Evolutionary conservation across 2,113 vertebrate species (phyloP).

Genomic region (Lynx canadensis): DNA sequence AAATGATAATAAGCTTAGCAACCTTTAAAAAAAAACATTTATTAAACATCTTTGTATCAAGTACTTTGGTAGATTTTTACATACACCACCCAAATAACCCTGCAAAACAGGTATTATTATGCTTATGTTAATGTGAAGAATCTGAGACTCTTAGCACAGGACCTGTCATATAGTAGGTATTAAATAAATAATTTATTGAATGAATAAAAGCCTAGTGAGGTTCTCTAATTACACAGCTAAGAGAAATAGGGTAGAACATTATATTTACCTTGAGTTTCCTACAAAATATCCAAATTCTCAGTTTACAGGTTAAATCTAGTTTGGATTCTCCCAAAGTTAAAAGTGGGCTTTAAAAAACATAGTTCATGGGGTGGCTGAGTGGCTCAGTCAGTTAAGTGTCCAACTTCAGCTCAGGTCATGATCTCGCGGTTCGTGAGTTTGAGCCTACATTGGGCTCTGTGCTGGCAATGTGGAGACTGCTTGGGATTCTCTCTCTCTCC

Average conservation of each 20-base stretch:
- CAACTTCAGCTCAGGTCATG: too few species aligned
- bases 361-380: not conserved
- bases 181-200: not conserved
- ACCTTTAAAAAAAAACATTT: not conserved
- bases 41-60: conserved; percentile 9
- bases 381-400: too few species aligned
- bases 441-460: too few species aligned
- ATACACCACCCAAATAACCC: not conserved
- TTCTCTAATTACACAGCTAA: not conserved
- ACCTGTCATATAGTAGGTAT: not conserved
- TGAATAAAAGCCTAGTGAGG: conserved; percentile 40
- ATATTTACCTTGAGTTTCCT: conserved; percentile 21
- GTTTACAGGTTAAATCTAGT: not conserved
- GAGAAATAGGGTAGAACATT: not conserved
- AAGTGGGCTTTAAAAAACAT: not conserved
- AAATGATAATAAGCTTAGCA: not conserved
- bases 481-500: too few species aligned
- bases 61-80: conserved; percentile 28
- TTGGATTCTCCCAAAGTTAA: conserved; percentile 14
- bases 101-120: not conserved
- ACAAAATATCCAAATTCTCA: not conserved
- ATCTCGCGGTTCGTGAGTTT: too few species aligned
- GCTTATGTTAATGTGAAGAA: not conserved
- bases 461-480: too few species aligned
- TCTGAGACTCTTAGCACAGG: not conserved